Percentiles rank a stretch among this genome's conserved stretches.
These are phyloP conservation scores for Chrysodeixis includens DNA, from an alignment of 2,888 invertebrate species.

Conservation along the genomic window DNA sequence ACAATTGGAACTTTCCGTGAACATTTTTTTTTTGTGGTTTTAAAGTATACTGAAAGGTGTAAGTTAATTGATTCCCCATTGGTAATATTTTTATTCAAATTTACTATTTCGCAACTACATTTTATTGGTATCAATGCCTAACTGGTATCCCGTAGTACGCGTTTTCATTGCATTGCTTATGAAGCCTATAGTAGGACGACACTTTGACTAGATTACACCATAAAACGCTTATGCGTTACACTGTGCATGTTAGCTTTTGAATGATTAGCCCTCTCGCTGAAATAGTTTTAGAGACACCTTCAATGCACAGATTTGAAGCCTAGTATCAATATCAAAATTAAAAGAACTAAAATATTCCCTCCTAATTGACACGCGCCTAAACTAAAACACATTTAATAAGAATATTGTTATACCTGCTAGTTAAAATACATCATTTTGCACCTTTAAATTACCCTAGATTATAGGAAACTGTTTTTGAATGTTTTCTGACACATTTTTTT, in stretches of 20 bases:
- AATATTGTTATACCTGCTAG: neutral
- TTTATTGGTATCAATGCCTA: conserved; percentile 8
- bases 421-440: conserved; percentile 24
- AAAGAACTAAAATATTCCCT: neutral
- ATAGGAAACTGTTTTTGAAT: conserved; percentile 57
- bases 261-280: conserved; percentile 6
- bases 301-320: conserved; percentile 17
- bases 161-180: conserved; percentile 17
- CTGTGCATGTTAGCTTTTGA: conserved; percentile 47
- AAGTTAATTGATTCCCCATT: neutral
- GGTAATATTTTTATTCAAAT: neutral
- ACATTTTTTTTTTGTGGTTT: neutral
- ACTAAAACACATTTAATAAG: conserved; percentile 9
- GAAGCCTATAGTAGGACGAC: neutral
- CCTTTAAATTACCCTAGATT: conserved; percentile 51
- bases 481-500: conserved; percentile 73
- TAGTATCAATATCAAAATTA: neutral
- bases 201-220: conserved; percentile 10
- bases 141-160: conserved; percentile 10
- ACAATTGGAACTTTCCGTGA: neutral
- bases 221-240: conserved; percentile 18
- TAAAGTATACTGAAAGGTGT: neutral
- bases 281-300: conserved; percentile 17
- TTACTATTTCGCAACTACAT: neutral
- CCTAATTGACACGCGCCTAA: neutral